Percentiles rank a stretch among this genome's conserved stretches.
phyloP scores from a whole-genome alignment of 2,888 invertebrate species.

The Drosophila falleni region DNA sequence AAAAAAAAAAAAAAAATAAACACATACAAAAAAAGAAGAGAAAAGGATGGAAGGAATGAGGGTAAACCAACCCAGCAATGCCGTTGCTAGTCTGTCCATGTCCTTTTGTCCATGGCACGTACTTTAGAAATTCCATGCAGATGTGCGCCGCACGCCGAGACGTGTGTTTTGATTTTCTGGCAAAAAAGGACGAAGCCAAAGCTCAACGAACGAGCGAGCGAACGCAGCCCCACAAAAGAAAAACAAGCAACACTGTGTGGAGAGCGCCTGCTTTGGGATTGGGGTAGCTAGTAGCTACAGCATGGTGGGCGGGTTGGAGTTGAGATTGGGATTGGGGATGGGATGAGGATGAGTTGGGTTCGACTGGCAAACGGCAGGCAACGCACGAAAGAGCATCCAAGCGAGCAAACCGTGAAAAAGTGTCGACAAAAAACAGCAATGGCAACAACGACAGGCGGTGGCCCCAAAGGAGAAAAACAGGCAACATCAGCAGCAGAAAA shows the following conservation, averaged over 20 bases:
- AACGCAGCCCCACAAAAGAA: conserved; percentile 41
- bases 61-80: conserved; percentile 27
- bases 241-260: conserved; percentile 52
- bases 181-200: conserved; percentile 57
- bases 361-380: conserved; percentile 64
- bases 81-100: conserved; percentile 42
- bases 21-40: conserved; percentile 14
- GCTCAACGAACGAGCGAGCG: conserved; percentile 72
- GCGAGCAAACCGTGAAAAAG: conserved; percentile 81
- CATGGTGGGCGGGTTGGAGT: conserved; percentile 18
- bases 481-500: conserved; percentile 29
- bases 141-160: conserved; percentile 79
- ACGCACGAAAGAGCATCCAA: conserved; percentile 78
- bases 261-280: conserved; percentile 36
- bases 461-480: conserved; percentile 41
- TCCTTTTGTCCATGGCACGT: conserved; percentile 69
- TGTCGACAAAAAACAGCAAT: conserved; percentile 78
- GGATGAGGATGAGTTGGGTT: conserved; percentile 17
- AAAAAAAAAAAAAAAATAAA: conserved; percentile 14
- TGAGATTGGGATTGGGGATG: conserved; percentile 11
- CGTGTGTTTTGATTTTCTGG: conserved; percentile 82
- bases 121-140: conserved; percentile 80
- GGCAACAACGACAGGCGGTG: conserved; percentile 43
- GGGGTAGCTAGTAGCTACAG: conserved; percentile 4
- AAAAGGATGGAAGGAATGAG: conserved; percentile 3